Evolutionary conservation across 2,797 vertebrate genomes (phyloP), one percentile per base, ranked within the genome.

Genomic region (Miichthys miiuy): DNA sequence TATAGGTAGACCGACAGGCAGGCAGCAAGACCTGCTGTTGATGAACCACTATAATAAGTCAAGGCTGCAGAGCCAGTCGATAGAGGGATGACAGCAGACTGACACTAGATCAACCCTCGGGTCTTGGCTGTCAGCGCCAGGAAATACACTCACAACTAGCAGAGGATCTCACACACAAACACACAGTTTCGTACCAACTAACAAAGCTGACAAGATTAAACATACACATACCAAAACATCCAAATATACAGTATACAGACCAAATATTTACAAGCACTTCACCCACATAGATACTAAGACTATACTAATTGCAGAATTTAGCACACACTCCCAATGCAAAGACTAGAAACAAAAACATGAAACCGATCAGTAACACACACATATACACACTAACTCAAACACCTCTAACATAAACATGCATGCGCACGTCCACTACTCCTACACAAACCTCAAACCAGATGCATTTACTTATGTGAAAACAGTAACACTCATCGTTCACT

Each of bases 41-140:
- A 86, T 58, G 27, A 72, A 85, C 71, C 55, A 69, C 66, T 42
- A 61, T 64, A 72, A 77, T 83, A 84, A 83, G 71, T 92, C 63
- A 80, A 10, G 5, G 38, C 42, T 42, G 56, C 68, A 63, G 66
- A 76, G 62, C 34, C 25, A 50, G 70, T 88, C 85, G 56, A 85
- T 79, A 76, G 27, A 76, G 77, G 70, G 82, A 75, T 67, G 86
- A 87, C 88, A 83, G 83, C 76, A 72, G 73, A 74, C 66, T 75
- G 60, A 18, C 74, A 76, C 51, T 82, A 76, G 46, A 86, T 89
- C 86, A 87, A n/a, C 76, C 81, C 77, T 58, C 1, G 2, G 78
- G 84, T 38, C 55, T 41, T 4, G 30, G 68, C 80, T 88, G 88
- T 90, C 89, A 87, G 74, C 47, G 4, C 65, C 44, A 44, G 56